Conservation (phyloP, 2,797 vertebrate genomes). For the Crenuchus spilurus region DNA sequence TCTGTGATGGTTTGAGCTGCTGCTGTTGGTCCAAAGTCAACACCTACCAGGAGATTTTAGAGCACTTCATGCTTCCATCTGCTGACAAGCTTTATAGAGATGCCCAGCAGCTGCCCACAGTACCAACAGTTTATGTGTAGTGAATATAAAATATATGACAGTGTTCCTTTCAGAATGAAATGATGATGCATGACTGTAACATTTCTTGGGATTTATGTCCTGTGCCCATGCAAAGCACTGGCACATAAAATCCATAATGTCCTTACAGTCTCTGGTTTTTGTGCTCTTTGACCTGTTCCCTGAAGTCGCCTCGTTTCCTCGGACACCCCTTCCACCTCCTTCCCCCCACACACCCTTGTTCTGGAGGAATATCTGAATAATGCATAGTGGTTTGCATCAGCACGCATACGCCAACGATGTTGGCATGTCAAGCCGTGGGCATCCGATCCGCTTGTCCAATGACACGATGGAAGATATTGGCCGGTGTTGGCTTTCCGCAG, state of each 20-base stretch:
- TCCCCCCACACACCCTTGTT: conserved; percentile 51
- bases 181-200: too few relatives aligned
- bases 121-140: too few relatives aligned
- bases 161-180: too few relatives aligned
- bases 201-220: neutral
- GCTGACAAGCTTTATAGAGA: too few relatives aligned
- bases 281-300: conserved; percentile 20
- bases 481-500: conserved; percentile 88
- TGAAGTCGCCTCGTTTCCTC: conserved; percentile 23
- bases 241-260: neutral
- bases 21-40: too few relatives aligned
- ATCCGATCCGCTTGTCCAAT: conserved; percentile 81
- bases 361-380: conserved; percentile 81
- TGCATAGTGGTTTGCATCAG: conserved; percentile 80
- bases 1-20: too few relatives aligned
- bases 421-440: conserved; percentile 84
- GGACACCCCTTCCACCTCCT: conserved; percentile 60
- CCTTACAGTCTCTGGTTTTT: neutral
- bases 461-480: conserved; percentile 90
- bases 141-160: too few relatives aligned
- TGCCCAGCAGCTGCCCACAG: too few relatives aligned
- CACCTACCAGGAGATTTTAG: too few relatives aligned
- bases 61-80: too few relatives aligned
- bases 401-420: conserved; percentile 81
- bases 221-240: neutral